A percentile compares a stretch with the other conserved stretches of the same genome.
Conservation (phyloP, 2,888 invertebrate genomes). For the Acanthosepion pharaonis region DNA sequence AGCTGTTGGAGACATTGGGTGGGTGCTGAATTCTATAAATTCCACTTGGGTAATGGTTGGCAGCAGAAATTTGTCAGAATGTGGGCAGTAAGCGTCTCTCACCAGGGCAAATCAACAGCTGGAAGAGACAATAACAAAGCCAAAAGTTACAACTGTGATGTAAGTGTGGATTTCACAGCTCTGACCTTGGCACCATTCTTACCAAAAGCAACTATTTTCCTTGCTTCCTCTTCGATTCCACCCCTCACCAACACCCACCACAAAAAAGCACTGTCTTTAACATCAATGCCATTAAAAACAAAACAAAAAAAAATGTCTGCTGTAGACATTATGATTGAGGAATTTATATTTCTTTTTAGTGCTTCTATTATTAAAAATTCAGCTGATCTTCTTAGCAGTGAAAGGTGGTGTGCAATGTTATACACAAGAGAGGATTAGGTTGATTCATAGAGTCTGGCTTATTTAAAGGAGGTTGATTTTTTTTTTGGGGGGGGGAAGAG, state of each 20-base stretch:
- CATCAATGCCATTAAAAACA: no score
- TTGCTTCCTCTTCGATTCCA: not conserved
- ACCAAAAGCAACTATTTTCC: not conserved
- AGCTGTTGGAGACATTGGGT: not conserved
- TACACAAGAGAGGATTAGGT: no score
- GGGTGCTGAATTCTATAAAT: not conserved
- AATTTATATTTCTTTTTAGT: not conserved
- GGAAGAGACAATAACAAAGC: not conserved
- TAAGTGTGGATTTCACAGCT: not conserved
- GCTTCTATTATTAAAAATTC: slow-evolving; percentile 18
- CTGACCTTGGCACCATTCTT: slow-evolving; percentile 4
- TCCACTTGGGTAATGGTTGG: not conserved
- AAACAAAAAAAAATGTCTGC: not conserved
- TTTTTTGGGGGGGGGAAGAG: no score
- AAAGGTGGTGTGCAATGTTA: not conserved
- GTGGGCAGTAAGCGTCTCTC: not conserved
- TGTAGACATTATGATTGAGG: not conserved
- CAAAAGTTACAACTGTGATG: not conserved
- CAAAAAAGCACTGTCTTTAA: no score
- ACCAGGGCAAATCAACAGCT: not conserved
- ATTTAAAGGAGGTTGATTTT: no score
- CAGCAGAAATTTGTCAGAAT: not conserved
- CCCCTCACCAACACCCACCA: no score
- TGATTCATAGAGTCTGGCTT: no score
- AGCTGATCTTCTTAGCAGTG: not conserved